Base-by-base conservation (phyloP, 2,888 invertebrate species). In the Aspidiotus rigidus region DNA sequence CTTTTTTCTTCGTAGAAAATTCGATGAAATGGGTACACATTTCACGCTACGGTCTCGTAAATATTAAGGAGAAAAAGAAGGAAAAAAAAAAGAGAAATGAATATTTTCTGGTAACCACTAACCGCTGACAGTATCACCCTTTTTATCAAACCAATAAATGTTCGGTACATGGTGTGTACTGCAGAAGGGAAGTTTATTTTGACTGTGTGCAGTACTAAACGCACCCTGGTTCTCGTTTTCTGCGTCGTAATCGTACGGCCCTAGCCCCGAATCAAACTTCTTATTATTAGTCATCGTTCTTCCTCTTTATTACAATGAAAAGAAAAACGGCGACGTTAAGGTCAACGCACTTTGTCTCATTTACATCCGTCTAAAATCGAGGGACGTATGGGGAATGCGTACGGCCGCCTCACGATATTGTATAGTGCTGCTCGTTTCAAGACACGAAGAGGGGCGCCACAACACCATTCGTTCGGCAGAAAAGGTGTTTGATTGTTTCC, bases 31-130 rank as follows among this genome's bases (percentile, higher is more conserved):
- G 28, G 28, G 28, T 28, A 28, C 28, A 5, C 28, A 28, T 28
- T 28, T 28, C 28, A 28, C 28, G 28, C 28, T 28, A 28, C 28
- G 28, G 28, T 28, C 28, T 28, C 28, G 28, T 28, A 28, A 28
- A 28, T 28, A 28, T 28, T 5, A 28, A 28, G 28, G 1, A 28
- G 28, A 28, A 28, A 5, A 28, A 28, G 28, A 28, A 28, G 28
- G n/a, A 28, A 28, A 5, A 28, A 28, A 28, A 28, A 28, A 28
- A 28, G 28, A 28, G 28, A 28, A 28, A 28, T 28, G 28, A 49
- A 49, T n/a, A 49, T n/a, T 49, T n/a, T 49, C 49, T 49, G 49
- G 49, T 49, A 49, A 49, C 49, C 49, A 49, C 49, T 49, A 49
- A 49, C 49, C 49, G 49, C 49, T n/a, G 49, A 49, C 49, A n/a